Conservation (phyloP, 1,140 invertebrate genomes). For the Caerostris extrusa region DNA sequence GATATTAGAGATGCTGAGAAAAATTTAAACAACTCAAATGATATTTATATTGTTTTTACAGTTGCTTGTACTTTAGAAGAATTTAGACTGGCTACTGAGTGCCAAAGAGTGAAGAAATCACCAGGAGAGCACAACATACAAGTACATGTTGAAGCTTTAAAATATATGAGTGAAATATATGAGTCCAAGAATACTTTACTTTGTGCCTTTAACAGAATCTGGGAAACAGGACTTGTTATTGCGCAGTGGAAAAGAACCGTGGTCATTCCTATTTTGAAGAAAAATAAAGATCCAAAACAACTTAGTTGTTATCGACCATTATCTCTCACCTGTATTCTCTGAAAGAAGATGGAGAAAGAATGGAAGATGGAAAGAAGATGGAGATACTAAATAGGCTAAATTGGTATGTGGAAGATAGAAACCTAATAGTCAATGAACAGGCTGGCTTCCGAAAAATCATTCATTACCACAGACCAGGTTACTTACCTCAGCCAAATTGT, state of each 20-base stretch:
- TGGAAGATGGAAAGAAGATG: not conserved
- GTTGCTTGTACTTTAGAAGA: not conserved
- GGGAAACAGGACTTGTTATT: not conserved
- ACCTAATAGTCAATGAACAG: not conserved
- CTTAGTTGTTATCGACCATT: not conserved
- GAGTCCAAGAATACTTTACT: not conserved
- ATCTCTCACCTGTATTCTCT: slow-evolving; percentile 12
- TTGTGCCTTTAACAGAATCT: not conserved
- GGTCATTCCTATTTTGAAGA: no score
- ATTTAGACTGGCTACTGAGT: not conserved
- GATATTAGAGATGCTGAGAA: not conserved
- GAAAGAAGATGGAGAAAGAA: slow-evolving; percentile 6
- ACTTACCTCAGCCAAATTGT: slow-evolving; percentile 24
- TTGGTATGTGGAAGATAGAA: slow-evolving; percentile 20
- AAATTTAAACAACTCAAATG: not conserved
- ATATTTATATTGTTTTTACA: slow-evolving; percentile 17
- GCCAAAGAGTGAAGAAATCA: slow-evolving; percentile 24
- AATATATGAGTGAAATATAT: not conserved
- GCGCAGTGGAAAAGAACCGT: not conserved
- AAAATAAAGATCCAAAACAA: not conserved
- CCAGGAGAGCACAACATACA: not conserved
- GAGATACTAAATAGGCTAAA: slow-evolving; percentile 33
- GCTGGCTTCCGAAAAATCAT: slow-evolving; percentile 33
- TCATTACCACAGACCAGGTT: slow-evolving; percentile 20
- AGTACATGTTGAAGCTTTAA: not conserved